phyloP scores from a whole-genome alignment of 2,113 vertebrate species.

The Mormyrus lacerda region DNA sequence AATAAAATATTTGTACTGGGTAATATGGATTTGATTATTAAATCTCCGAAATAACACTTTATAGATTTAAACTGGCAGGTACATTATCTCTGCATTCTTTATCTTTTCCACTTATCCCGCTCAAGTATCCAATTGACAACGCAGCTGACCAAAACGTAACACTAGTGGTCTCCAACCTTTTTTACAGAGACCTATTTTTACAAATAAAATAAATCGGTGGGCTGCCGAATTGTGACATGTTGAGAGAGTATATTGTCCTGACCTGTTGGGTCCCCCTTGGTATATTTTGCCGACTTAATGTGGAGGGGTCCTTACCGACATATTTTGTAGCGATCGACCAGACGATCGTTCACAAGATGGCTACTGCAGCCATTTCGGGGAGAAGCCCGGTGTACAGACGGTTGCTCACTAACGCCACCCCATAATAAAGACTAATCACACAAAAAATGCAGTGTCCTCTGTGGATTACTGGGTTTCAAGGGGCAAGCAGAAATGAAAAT shows the following conservation, averaged over 20 bases:
- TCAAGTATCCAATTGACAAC: neutral
- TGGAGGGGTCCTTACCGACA: neutral
- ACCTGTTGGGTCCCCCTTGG: neutral
- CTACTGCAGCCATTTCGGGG: neutral
- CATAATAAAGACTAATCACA: neutral
- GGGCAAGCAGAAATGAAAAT: neutral
- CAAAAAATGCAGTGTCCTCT: neutral
- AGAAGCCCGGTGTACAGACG: neutral
- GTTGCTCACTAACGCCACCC: neutral
- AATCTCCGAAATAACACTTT: neutral
- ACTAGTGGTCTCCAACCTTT: neutral
- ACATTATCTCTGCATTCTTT: neutral
- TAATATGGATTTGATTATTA: neutral
- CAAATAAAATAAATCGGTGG: too few species aligned
- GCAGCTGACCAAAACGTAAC: neutral
- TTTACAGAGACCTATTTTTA: neutral
- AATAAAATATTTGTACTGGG: neutral
- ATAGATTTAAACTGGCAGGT: neutral
- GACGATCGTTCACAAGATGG: neutral
- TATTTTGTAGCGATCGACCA: neutral
- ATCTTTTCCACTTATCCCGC: neutral
- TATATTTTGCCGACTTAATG: neutral
- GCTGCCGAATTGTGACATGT: too few species aligned
- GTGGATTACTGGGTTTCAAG: neutral
- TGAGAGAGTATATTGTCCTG: neutral